Base-by-base conservation (phyloP, 2,113 vertebrate genomes). In the Sander vitreus region DNA sequence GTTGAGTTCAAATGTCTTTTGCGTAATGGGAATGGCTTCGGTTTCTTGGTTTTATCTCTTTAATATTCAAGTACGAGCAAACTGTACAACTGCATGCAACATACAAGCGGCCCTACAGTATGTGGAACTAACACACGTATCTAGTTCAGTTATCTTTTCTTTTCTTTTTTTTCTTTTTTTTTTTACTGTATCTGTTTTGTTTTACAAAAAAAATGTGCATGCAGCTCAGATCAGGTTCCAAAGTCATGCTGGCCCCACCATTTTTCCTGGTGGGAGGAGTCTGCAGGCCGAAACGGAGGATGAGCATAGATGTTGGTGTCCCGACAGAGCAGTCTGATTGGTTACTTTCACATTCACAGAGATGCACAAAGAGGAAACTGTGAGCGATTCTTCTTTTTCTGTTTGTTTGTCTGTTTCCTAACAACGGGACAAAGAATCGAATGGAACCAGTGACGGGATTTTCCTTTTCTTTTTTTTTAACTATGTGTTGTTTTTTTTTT, bases 61-160 rank as follows among this genome's bases (percentile, higher is more conserved):
- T 96, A 97, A 93, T 95, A 96, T 94, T 97, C 94, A 96, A 96
- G 97, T 97, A 98, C 97, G 92, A 99, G 98, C 98, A 99, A 99
- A 98, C 96, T 99, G 97, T 98, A 99, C 98, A 99, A 96, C 95
- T 96, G 97, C 98, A 99, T 99, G 98, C 98, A 98, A 99, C 97
- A 98, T 96, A 99, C 97, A 97, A 97, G 97, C 96, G 95, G 96
- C 96, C 96, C 97, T 97, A 96, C 93, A 82, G 92, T 92, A 98
- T 95, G 96, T 97, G 96, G 96, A 97, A 96, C 96, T 97, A 98
- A 98, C 97, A 97, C 96, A 96, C 80, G 87, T 96, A 96, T 96
- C 91, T 95, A 96, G 94, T 88, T 97, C 96, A 95, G 94, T 96
- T 51, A 94, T 96, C 94, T 95, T 96, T 95, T 27, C 27, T 27